Evolutionary conservation across 2,797 vertebrate species (phyloP), one percentile per base, ranked within the genome.

Genomic region (Myioborus miniatus): DNA sequence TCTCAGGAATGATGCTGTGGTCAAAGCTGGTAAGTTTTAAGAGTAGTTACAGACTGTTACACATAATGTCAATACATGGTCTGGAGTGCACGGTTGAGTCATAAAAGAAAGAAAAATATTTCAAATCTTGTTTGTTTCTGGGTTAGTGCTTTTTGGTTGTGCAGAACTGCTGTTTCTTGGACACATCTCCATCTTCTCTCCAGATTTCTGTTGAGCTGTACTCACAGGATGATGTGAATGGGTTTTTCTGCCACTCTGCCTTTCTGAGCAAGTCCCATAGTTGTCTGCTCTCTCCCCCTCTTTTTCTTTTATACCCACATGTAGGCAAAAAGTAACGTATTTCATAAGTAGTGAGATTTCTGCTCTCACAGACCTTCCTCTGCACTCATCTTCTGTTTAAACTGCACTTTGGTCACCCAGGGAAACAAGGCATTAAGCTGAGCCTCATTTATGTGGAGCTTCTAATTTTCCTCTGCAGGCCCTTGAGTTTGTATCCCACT

Each of bases 41-140:
- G 84, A 75, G 34, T 64, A 26, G 64, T 69, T 93, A 79, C 75
- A 87, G 55, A 60, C 32, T 63, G 29, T 69, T 63, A 59, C 17
- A 7, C 5, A 2, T 56, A 15, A 60, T 20, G 20, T 36, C 16
- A 7, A 8, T 65, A 46, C 27, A 12, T 0, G 0, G 70, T 82
- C 34, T 89, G 63, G 41, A 84, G 59, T 56, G 46, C 21, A 6
- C 7, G 56, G 75, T 13, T 87, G 89, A 83, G 64, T 92, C 81
- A 83, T 23, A 83, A 43, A 78, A 76, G 34, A 71, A 83, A 74
- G 11, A 81, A 69, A 60, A 69, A 30, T 0, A 1, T 81, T 92
- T 92, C 49, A 81, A 78, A 67, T 9, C 32, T 26, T 68, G 6
- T 41, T 88, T 83, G 15, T 55, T 56, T 80, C 47, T 86, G 46